Evolutionary conservation across 2,888 invertebrate species (phyloP), one percentile per base, ranked within the genome.

Genomic region (Heliconius sara): DNA sequence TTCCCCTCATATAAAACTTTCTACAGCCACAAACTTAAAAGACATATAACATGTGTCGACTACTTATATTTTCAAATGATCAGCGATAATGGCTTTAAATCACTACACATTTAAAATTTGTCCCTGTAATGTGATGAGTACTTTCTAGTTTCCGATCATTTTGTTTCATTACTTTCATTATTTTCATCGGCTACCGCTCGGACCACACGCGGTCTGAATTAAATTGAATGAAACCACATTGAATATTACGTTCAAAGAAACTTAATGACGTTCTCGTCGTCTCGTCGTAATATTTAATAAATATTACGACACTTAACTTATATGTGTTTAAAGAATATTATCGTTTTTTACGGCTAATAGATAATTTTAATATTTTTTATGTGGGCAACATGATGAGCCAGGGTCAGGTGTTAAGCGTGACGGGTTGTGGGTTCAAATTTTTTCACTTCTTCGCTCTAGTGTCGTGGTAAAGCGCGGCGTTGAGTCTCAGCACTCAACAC

Each of bases 151-250:
- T 84, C 85, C 80, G 80, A 81, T 87, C 85, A 87, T 89, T 89
- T 89, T 88, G 88, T 91, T 91, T 84, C 67, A 82, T 82, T 88
- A 86, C 83, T 85, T 89, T 87, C 87, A 87, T 88, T 84, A 80
- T 80, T 78, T 47, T 75, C 75, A 76, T 79, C 84, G 85, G 88
- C 91, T 91, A 91, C 91, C 87, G 89, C 87, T 83, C 85, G 87
- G 93, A 93, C 94, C 94, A 93, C 94, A 94, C 93, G 91, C 92
- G 89, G 88, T 87, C 89, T 90, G 89, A 87, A 92, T 92, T 91
- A 91, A 91, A 92, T 92, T 92, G 90, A 92, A 91, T 87, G 89
- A 91, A 90, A 92, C 91, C 89, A 90, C 93, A 91, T 91, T 91
- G 81, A 84, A 90, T 86, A 88, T 89, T 89, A 89, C 88, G 87